These are phyloP conservation scores for Neotoma lepida DNA, from an alignment of 2,113 vertebrate genomes.

Conservation along the genomic window DNA sequence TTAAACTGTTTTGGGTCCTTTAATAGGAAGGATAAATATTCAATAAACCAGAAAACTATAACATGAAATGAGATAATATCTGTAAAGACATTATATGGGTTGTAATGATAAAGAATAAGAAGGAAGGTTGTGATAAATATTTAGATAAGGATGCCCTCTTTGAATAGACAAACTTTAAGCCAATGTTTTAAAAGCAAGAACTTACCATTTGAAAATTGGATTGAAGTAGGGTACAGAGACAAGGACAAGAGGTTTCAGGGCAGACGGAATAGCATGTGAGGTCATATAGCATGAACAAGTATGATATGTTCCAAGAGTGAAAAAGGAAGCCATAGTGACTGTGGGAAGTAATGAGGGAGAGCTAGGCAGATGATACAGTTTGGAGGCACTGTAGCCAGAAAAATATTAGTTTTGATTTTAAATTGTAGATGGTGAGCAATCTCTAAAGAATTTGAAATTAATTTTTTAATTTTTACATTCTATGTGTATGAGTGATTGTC, in stretches of 20 bases:
- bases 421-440: neutral
- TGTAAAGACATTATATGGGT: neutral
- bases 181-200: neutral
- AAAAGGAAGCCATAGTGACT: neutral
- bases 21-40: neutral
- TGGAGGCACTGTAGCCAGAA: neutral
- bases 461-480: neutral
- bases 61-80: neutral
- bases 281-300: neutral
- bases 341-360: neutral
- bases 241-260: neutral
- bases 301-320: neutral
- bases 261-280: neutral
- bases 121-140: neutral
- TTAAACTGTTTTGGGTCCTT: neutral
- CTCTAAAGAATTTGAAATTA: neutral
- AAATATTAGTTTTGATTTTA: neutral
- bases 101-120: neutral
- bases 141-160: neutral
- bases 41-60: neutral
- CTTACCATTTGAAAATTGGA: neutral
- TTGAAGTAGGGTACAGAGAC: neutral
- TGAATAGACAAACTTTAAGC: neutral
- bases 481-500: neutral
- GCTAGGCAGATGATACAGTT: fast-evolving